A percentile compares a stretch with the other conserved stretches of the same genome.
Evolutionary conservation across 2,888 invertebrate species (phyloP).

Genomic region (Plebejus melissa): DNA sequence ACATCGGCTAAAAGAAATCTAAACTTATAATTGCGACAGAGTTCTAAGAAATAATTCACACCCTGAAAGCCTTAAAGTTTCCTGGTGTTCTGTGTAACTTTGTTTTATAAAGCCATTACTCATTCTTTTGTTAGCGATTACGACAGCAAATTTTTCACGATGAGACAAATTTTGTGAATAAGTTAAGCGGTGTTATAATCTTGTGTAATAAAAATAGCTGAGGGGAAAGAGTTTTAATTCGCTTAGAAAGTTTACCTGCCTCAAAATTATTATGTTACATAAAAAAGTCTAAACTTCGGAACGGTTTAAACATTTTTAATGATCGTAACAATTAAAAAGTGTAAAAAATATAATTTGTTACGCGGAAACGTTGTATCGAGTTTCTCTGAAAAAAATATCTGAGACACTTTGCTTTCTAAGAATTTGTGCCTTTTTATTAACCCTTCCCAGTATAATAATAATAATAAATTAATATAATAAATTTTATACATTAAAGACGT

Average conservation of each 20-base stretch:
- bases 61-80: slow-evolving; percentile 64
- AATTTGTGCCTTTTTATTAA: background rate
- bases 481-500: background rate
- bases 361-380: background rate
- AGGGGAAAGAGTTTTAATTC: slow-evolving; percentile 30
- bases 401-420: background rate
- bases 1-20: slow-evolving; percentile 25
- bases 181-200: slow-evolving; percentile 74
- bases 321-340: slow-evolving; percentile 16
- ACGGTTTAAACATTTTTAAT: slow-evolving; percentile 8
- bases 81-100: slow-evolving; percentile 65
- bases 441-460: background rate
- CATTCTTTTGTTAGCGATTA: slow-evolving; percentile 72
- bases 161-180: slow-evolving; percentile 77
- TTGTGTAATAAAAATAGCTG: slow-evolving; percentile 61
- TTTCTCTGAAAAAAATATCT: background rate
- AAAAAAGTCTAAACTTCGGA: slow-evolving; percentile 17
- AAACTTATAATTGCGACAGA: slow-evolving; percentile 46
- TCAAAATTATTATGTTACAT: slow-evolving; percentile 26
- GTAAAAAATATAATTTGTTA: background rate
- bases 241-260: slow-evolving; percentile 29
- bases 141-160: slow-evolving; percentile 63
- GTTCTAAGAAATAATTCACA: slow-evolving; percentile 66
- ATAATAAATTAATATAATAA: background rate
- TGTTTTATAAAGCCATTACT: slow-evolving; percentile 72